Base-by-base conservation (phyloP, 2,888 invertebrate genomes). In the Chesias legatella region DNA sequence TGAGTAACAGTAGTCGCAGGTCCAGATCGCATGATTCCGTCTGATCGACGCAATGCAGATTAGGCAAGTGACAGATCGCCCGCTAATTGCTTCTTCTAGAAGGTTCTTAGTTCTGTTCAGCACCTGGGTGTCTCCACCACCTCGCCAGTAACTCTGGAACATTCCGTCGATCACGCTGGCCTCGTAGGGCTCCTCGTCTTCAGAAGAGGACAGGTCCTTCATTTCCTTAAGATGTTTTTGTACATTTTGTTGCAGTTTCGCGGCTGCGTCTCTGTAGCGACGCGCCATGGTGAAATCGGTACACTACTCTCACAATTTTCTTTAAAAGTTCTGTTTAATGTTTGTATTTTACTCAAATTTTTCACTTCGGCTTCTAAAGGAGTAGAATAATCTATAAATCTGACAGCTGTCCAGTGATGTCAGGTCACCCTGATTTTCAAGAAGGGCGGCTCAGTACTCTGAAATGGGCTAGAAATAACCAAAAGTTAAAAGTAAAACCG, bases 41-140 rank as follows among this genome's bases (percentile, higher is more conserved):
- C 94, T 95, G 7, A 98, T 92, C 25, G 94, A 93, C 1, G 94
- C 95, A 67, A 98, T 97, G 63, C 98, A 98, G 63, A 98, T 95
- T 1, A 98, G 90, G 67, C 98, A 98, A 7, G 94, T 94, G 1
- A 94, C 92, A 6, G 94, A 91, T 5, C 95, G 94, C 10, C 95
- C 94, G 60, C 93, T 92, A 55, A 96, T 91, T 0, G 93, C 90
- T 73, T 96, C 95, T 66, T 94, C 93, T 35, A 97, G 79, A 66
- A 94, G 92, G 32, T 91, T 90, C 62, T 92, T 91, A 3, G 94
- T 94, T 59, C 92, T 74, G 35, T 78, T 79, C 2, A 86, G 60
- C 70, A 83, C 61, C n/a, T 73, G 67, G 1, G 68, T 64, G 40
- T 85, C 85, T 1, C 84, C 86, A 0, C 86, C 84, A 1, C 80